Evolutionary conservation across 2,888 invertebrate species (phyloP).

Genomic region (Subacronicta megacephala): DNA sequence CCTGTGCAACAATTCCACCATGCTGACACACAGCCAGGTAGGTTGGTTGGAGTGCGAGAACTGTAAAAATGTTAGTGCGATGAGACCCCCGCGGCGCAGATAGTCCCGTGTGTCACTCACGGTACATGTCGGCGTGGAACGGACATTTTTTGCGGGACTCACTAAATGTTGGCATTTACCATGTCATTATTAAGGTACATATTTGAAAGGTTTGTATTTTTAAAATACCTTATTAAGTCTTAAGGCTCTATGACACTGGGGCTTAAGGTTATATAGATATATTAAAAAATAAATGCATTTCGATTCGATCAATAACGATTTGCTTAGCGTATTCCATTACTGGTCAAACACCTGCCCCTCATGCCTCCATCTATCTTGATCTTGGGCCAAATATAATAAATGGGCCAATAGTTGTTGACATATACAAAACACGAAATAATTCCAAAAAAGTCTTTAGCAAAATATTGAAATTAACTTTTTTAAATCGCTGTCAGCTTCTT

Average conservation of each 20-base stretch:
- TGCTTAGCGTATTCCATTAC: no score
- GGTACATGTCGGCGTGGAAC: constrained; percentile 61
- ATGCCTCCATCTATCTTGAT: no score
- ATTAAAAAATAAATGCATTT: no score
- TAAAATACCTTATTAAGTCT: neutral
- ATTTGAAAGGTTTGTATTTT: constrained; percentile 20
- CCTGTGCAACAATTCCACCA: constrained; percentile 43
- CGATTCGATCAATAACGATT: no score
- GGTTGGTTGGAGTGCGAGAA: constrained; percentile 71
- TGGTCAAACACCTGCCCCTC: no score
- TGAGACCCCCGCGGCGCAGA: constrained; percentile 74
- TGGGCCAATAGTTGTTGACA: no score
- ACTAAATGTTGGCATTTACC: constrained; percentile 56
- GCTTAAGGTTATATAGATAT: no score
- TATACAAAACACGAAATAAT: no score
- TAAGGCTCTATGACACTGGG: no score
- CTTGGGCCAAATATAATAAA: no score
- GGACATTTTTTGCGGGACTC: constrained; percentile 63
- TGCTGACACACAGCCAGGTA: constrained; percentile 68
- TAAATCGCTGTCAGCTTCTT: constrained; percentile 36
- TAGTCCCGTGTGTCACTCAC: constrained; percentile 81
- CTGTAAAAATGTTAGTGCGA: constrained; percentile 76
- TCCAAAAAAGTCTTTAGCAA: neutral
- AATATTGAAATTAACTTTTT: constrained; percentile 1
- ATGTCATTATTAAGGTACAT: constrained; percentile 65